Conservation (phyloP, 2,888 invertebrate species). For the Morpho achilles region DNA sequence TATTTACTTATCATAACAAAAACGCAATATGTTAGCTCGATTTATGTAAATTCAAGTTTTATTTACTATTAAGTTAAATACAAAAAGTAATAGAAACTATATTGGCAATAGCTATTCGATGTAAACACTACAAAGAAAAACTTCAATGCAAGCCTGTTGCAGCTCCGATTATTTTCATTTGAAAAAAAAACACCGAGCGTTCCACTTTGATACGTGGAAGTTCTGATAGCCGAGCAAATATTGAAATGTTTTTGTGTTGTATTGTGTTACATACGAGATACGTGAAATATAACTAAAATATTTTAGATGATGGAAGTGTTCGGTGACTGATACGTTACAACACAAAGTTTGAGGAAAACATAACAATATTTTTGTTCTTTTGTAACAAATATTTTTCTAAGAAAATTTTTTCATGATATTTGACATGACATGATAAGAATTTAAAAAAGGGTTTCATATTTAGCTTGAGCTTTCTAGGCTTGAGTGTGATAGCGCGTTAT, state of each 20-base stretch:
- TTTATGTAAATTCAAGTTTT: no score
- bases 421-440: no score
- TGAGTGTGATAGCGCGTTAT: no score
- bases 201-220: slow-evolving; percentile 34
- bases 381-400: no score
- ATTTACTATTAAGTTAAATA: neutral
- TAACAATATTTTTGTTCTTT: no score
- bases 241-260: slow-evolving; percentile 38
- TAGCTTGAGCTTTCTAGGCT: no score
- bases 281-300: slow-evolving; percentile 18
- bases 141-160: slow-evolving; percentile 37
- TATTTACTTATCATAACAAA: no score
- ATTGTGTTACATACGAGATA: slow-evolving; percentile 12
- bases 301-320: slow-evolving; percentile 2
- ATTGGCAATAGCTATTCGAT: slow-evolving; percentile 43
- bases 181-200: slow-evolving; percentile 36
- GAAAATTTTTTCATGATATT: no score
- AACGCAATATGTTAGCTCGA: no score
- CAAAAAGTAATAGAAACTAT: slow-evolving; percentile 29
- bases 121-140: slow-evolving; percentile 44
- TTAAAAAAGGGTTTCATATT: no score
- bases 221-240: slow-evolving; percentile 45
- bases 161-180: slow-evolving; percentile 40
- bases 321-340: neutral
- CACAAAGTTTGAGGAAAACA: neutral